phyloP scores from a whole-genome alignment of 2,113 vertebrate species.

The Aplodontia rufa region DNA sequence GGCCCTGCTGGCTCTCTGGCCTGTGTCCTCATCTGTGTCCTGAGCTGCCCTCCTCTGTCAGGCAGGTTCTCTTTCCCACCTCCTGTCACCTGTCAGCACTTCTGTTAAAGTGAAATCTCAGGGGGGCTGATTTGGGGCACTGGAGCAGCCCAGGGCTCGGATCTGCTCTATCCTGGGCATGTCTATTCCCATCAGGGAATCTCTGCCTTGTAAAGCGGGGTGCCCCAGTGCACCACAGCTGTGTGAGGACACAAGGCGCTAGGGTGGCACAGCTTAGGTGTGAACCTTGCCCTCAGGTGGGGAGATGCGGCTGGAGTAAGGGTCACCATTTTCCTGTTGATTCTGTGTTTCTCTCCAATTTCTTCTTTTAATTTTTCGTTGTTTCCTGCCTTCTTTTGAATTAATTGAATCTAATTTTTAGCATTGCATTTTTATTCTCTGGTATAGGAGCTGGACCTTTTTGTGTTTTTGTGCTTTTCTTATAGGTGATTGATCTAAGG shows the following conservation, averaged over 20 bases:
- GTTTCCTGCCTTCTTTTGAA: background rate
- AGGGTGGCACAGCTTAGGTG: background rate
- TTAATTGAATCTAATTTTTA: background rate
- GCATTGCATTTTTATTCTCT: background rate
- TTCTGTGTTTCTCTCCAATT: background rate
- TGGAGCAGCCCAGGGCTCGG: background rate
- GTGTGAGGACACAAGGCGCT: background rate
- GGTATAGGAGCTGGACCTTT: background rate
- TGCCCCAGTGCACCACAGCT: background rate
- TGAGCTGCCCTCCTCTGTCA: too few species aligned
- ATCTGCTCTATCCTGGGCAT: background rate
- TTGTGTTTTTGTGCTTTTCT: background rate
- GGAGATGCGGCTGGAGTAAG: background rate
- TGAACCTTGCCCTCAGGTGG: background rate
- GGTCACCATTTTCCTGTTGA: background rate
- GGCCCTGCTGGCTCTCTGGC: too few species aligned
- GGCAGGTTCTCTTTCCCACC: too few species aligned
- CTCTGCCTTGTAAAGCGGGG: too few species aligned
- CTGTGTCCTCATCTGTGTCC: background rate
- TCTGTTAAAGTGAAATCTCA: too few species aligned
- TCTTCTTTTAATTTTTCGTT: background rate
- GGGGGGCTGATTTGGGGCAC: too few species aligned
- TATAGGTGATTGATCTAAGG: background rate
- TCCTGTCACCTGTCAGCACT: too few species aligned
- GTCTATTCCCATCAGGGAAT: background rate